Percentiles rank a stretch among this genome's conserved stretches.
These are phyloP conservation scores for Mycogona germanica DNA, from an alignment of 2,888 invertebrate genomes.

Conservation along the genomic window DNA sequence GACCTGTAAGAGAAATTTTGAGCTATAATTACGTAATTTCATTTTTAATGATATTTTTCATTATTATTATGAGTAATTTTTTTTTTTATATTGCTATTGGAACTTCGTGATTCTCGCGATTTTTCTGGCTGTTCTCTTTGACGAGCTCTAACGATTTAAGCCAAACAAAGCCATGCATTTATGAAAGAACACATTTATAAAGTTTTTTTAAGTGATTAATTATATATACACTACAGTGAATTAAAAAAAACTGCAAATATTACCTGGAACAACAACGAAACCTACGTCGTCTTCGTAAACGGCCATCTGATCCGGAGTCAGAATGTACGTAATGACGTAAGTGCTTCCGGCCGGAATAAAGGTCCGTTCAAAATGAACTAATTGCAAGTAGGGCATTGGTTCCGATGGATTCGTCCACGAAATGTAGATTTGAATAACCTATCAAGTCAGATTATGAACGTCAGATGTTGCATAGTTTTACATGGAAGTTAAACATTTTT, in stretches of 20 bases:
- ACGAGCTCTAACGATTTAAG: too few relatives aligned
- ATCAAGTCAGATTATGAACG: neutral
- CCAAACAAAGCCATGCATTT: too few relatives aligned
- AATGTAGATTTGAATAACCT: constrained; percentile 20
- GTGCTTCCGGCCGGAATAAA: constrained; percentile 7
- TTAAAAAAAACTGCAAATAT: neutral
- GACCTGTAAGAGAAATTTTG: constrained; percentile 8
- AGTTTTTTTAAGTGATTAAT: too few relatives aligned
- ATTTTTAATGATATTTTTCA: neutral
- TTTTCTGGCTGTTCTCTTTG: too few relatives aligned
- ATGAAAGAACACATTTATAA: too few relatives aligned
- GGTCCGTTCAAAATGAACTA: constrained; percentile 18
- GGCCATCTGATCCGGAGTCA: constrained; percentile 14
- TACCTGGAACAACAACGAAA: constrained; percentile 16
- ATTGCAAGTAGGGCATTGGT: constrained; percentile 15
- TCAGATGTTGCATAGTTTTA: too few relatives aligned
- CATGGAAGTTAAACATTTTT: too few relatives aligned
- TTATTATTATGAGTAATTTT: too few relatives aligned
- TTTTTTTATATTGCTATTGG: too few relatives aligned
- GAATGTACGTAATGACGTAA: neutral
- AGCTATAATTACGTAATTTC: neutral
- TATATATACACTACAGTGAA: neutral
- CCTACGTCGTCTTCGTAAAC: constrained; percentile 16
- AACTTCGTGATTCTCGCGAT: too few relatives aligned
- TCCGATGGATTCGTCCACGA: constrained; percentile 14